Evolutionary conservation across 2,888 invertebrate species (phyloP).

Genomic region (Amphipoea oculea): DNA sequence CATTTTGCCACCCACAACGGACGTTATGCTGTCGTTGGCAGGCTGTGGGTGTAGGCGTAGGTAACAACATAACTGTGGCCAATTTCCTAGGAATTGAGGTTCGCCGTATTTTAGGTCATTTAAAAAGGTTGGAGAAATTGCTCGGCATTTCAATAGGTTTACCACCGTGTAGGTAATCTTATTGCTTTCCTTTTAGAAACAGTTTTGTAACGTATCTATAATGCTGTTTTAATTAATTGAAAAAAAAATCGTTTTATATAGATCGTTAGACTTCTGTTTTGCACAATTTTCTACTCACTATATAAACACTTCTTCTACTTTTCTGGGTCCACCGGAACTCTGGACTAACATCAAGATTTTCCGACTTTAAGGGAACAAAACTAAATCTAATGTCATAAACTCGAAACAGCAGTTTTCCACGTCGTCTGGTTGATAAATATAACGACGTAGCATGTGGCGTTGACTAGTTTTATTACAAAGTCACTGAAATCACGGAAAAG

Average conservation of each 20-base stretch:
- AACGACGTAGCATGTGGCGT: not conserved
- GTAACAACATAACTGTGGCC: slow-evolving; percentile 25
- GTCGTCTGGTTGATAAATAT: not conserved
- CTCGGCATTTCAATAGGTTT: not conserved
- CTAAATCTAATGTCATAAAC: not conserved
- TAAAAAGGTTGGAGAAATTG: slow-evolving; percentile 26
- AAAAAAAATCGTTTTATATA: not conserved
- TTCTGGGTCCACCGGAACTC: too few species aligned
- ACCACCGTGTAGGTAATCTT: slow-evolving; percentile 1
- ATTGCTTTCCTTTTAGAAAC: not conserved
- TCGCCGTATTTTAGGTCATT: slow-evolving; percentile 7
- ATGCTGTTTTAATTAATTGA: not conserved
- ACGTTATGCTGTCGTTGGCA: slow-evolving; percentile 22
- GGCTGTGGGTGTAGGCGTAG: slow-evolving; percentile 4
- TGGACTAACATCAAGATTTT: not conserved
- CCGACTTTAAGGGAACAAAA: not conserved
- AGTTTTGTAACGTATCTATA: not conserved
- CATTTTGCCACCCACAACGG: slow-evolving; percentile 15
- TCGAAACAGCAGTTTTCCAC: not conserved
- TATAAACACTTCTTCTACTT: not conserved
- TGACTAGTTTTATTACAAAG: not conserved
- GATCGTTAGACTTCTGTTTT: not conserved
- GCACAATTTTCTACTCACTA: not conserved
- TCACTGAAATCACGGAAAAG: not conserved
- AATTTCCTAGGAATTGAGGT: slow-evolving; percentile 36